A percentile compares a stretch with the other conserved stretches of the same genome.
Conservation (phyloP, 2,113 vertebrate species). For the Melanocharis versteri region DNA sequence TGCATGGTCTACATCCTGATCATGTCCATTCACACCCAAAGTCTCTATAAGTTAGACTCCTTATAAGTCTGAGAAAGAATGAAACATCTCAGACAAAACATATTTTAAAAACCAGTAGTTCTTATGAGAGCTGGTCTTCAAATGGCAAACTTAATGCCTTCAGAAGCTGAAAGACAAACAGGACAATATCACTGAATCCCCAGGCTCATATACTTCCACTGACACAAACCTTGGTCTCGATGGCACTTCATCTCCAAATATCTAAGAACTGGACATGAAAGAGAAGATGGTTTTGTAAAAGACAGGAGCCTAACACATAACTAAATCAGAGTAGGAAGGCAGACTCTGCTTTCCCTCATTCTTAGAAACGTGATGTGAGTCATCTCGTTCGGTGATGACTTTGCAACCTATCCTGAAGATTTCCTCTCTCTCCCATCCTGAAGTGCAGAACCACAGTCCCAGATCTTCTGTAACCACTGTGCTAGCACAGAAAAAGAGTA, state of each 20-base stretch:
- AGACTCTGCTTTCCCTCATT: not conserved
- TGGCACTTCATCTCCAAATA: not conserved
- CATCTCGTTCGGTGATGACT: not conserved
- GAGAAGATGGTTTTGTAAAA: not conserved
- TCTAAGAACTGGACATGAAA: not conserved
- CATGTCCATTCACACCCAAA: not conserved
- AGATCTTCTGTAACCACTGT: not conserved
- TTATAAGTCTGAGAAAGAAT: not conserved
- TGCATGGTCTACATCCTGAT: not conserved
- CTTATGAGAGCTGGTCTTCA: not conserved
- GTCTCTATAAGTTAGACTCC: not conserved
- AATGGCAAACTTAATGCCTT: not conserved
- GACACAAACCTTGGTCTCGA: not conserved
- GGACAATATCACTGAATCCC: not conserved
- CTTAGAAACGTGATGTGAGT: too few relatives aligned
- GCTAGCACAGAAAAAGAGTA: not conserved
- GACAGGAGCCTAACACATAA: not conserved
- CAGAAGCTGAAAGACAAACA: not conserved
- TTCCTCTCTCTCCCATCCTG: not conserved
- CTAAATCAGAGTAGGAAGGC: fast-evolving
- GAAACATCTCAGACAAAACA: not conserved
- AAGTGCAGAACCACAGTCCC: not conserved
- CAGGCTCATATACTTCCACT: not conserved
- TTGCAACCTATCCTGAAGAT: not conserved
- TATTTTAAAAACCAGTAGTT: not conserved